A percentile compares a stretch with the other conserved stretches of the same genome.
These are phyloP conservation scores for Macrotus californicus DNA, from an alignment of 2,113 vertebrate species.

Conservation along the genomic window DNA sequence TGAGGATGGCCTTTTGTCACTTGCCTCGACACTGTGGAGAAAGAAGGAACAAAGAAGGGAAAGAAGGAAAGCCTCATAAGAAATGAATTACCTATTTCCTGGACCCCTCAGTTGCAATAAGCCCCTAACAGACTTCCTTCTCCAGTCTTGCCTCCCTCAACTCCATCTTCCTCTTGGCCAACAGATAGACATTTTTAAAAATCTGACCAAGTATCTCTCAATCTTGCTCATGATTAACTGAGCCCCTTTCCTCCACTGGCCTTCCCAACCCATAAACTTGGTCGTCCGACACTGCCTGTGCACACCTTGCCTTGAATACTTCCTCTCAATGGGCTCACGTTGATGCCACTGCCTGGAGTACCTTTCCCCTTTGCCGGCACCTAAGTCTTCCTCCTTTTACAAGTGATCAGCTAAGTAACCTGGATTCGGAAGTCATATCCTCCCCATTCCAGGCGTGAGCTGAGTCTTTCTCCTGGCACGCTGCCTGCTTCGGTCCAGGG, in stretches of 20 bases:
- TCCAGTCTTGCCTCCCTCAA: not conserved
- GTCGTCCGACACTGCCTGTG: fast-evolving
- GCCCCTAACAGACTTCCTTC: not conserved
- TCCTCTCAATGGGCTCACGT: fast-evolving
- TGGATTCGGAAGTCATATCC: not conserved
- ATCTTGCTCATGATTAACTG: not conserved
- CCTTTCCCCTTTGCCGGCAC: not conserved
- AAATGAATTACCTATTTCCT: not conserved
- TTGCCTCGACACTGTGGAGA: not conserved
- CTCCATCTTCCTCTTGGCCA: not conserved
- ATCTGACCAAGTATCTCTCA: not conserved
- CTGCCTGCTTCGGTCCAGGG: not conserved
- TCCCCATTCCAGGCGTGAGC: not conserved
- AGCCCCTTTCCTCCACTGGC: fast-evolving
- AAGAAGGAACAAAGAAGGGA: not conserved
- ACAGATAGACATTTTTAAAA: not conserved
- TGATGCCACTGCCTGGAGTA: no score
- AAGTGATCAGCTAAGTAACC: not conserved
- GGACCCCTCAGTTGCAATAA: not conserved
- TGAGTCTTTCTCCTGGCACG: not conserved
- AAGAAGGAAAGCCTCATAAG: not conserved
- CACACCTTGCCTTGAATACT: not conserved
- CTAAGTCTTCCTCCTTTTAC: not conserved
- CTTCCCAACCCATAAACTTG: not conserved
- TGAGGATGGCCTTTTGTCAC: not conserved